Conservation (phyloP, 1,140 invertebrate species). For the Capitella teleta region DNA sequence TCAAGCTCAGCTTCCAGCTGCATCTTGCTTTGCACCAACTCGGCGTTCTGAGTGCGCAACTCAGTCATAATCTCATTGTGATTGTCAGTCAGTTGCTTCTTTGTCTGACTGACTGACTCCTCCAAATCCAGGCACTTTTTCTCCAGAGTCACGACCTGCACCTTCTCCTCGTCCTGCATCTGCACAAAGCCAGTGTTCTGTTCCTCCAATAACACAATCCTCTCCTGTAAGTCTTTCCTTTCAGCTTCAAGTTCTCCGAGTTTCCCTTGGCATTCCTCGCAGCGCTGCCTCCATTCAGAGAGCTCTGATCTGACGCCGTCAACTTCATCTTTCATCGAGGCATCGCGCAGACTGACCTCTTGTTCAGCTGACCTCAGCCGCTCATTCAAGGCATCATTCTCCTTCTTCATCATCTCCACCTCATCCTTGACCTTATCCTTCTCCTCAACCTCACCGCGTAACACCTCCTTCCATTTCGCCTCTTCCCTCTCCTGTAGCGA, state of each 20-base stretch:
- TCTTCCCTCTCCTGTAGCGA: conserved; percentile 6
- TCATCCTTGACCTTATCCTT: neutral
- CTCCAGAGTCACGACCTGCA: conserved; percentile 10
- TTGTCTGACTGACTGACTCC: conserved; percentile 15
- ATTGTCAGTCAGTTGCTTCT: conserved; percentile 10
- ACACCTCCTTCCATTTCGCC: neutral
- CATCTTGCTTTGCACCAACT: conserved; percentile 2
- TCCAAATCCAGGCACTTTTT: conserved; percentile 13
- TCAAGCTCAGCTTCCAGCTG: conserved; percentile 8
- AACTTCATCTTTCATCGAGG: no score
- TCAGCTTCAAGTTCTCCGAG: no score
- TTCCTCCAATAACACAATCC: no score
- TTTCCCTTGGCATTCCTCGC: no score
- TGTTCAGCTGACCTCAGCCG: neutral
- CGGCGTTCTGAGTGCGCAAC: conserved; percentile 2
- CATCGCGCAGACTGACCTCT: neutral
- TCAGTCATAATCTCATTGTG: conserved; percentile 5
- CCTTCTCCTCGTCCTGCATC: conserved; percentile 18
- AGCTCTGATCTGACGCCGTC: no score
- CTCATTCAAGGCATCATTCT: neutral
- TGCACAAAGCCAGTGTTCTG: no score
- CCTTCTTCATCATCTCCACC: conserved; percentile 17
- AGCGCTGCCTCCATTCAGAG: no score
- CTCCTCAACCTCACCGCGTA: neutral
- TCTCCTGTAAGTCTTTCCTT: no score